Conservation (phyloP, 2,797 vertebrate genomes). For the Sternotherus odoratus region DNA sequence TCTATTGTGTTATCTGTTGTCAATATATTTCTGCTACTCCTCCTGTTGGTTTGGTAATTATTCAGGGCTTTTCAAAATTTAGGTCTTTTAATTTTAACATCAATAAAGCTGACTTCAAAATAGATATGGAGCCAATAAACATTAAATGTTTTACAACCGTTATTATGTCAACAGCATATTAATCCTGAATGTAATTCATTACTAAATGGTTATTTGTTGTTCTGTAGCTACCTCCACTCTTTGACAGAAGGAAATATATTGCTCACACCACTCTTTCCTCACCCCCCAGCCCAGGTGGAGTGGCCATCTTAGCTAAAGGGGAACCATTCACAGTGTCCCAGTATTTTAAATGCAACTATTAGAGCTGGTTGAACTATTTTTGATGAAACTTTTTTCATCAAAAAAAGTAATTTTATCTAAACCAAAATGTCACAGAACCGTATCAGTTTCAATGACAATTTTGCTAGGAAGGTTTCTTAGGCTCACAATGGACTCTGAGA, state of each 20-base stretch:
- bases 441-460: background rate
- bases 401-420: background rate
- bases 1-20: background rate
- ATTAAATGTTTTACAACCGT: slow-evolving; percentile 43
- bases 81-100: slow-evolving; percentile 32
- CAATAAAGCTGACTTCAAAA: slow-evolving; percentile 46
- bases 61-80: slow-evolving; percentile 22
- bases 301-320: background rate
- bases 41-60: slow-evolving; percentile 3
- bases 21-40: background rate
- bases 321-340: background rate
- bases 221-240: slow-evolving; percentile 31
- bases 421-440: background rate
- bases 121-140: slow-evolving; percentile 38
- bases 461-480: background rate
- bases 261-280: background rate
- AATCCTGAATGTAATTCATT: slow-evolving; percentile 59
- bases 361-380: background rate
- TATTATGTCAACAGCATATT: slow-evolving; percentile 38
- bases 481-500: background rate
- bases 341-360: no score
- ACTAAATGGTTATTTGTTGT: slow-evolving; percentile 26
- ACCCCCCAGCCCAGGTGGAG: background rate
- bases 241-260: background rate
- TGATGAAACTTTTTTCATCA: background rate